Base-by-base conservation (phyloP, 2,888 invertebrate species). In the Cetonia aurata region DNA sequence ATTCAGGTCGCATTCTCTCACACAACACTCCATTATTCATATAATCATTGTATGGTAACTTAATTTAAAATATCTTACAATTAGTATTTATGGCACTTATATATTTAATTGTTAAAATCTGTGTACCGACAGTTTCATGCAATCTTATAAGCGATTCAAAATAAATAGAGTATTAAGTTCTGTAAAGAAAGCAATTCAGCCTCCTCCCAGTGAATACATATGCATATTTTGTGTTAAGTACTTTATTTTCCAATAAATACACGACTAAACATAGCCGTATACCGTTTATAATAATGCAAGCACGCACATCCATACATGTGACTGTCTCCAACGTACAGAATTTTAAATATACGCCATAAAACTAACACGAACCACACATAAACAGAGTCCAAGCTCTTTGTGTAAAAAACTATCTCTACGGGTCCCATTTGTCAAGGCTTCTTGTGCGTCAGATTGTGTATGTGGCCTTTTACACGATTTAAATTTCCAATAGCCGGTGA, bases 351-450 rank as follows among this genome's bases (percentile, higher is more conserved):
- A 41, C 15, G 41, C 62, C 15, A 10, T 62, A 62, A 62, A 37
- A 31, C 48, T 17, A 33, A 37, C 62, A 33, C 15, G 37, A 48
- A 48, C 48, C 48, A 48, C 33, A 62, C 48, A 48, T 62, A 62
- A 62, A 62, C 48, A 48, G 31, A 62, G 48, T 48, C 48, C 17
- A n/a, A 50, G 46, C 9, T 33, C 48, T 48, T 33, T 42, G 42
- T 42, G 33, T 62, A 62, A 62, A 62, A 62, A 62, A 62, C 62
- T 62, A 62, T 62, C 62, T 62, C 33, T n/a, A 1, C 44, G 50
- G 48, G 33, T 33, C 48, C 15, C 62, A 62, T 62, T 62, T 62
- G 33, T 62, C 62, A 62, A 62, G 62, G 62, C 48, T 48, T 62
- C 62, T 62, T 62, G 62, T 44, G 25, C 19, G 59, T 62, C 62